Evolutionary conservation across 2,797 vertebrate genomes (phyloP).

Genomic region (Sebastes cheni): DNA sequence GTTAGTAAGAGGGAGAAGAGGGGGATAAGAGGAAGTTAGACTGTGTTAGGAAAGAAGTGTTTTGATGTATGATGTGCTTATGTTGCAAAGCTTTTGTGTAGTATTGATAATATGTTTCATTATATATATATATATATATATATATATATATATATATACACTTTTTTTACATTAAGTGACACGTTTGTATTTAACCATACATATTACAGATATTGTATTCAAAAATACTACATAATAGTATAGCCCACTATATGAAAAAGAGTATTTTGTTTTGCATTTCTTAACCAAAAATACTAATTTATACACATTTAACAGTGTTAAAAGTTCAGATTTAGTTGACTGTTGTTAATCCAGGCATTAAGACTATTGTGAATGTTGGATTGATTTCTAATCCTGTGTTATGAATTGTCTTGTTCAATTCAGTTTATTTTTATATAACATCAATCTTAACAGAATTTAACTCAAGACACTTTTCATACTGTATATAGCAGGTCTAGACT

Average conservation of each 20-base stretch:
- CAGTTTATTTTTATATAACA: too few relatives aligned
- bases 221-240: too few relatives aligned
- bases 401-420: too few relatives aligned
- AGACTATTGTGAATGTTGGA: not conserved
- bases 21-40: not conserved
- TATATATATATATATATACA: too few relatives aligned
- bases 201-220: not conserved
- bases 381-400: not conserved
- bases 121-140: too few relatives aligned
- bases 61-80: not conserved
- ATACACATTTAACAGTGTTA: not conserved
- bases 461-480: too few relatives aligned
- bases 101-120: too few relatives aligned
- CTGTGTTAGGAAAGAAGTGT: not conserved
- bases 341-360: not conserved
- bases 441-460: too few relatives aligned
- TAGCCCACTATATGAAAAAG: too few relatives aligned
- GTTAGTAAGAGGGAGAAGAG: constrained; percentile 38
- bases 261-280: not conserved
- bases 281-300: not conserved
- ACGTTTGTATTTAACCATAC: not conserved
- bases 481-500: too few relatives aligned
- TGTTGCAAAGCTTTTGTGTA: not conserved
- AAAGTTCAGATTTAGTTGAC: not conserved
- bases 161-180: too few relatives aligned